These are phyloP conservation scores for Eilema depressum DNA, from an alignment of 2,888 invertebrate genomes.

Conservation along the genomic window DNA sequence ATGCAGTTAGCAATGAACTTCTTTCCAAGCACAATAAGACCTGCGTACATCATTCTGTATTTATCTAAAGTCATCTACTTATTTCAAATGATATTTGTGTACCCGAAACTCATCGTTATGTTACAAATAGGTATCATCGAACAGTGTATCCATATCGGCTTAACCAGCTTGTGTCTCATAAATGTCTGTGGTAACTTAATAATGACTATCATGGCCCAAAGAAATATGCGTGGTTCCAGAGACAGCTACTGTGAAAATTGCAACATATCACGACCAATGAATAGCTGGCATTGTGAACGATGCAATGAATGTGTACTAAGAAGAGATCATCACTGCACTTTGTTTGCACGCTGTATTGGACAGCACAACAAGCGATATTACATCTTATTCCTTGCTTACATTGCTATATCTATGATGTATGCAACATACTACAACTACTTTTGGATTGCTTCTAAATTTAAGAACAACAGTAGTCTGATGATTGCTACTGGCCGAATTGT, in stretches of 20 bases:
- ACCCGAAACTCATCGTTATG: conserved; percentile 56
- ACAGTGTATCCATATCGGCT: conserved; percentile 57
- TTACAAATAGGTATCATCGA: conserved; percentile 54
- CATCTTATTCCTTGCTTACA: conserved; percentile 90
- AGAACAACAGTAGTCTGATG: conserved; percentile 50
- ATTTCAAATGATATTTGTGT: conserved; percentile 65
- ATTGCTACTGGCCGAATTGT: conserved; percentile 56
- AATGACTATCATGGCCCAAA: conserved; percentile 61
- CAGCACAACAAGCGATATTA: conserved; percentile 94
- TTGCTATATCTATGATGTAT: conserved; percentile 89
- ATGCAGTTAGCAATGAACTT: neutral
- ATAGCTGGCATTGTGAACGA: conserved; percentile 94
- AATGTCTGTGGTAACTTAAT: conserved; percentile 74
- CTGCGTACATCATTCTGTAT: conserved; percentile 53
- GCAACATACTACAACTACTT: conserved; percentile 89
- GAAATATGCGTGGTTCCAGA: conserved; percentile 50
- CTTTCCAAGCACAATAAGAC: neutral
- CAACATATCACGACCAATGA: conserved; percentile 89
- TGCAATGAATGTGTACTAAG: conserved; percentile 94
- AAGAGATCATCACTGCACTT: conserved; percentile 94
- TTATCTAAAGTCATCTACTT: conserved; percentile 59
- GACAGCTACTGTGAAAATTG: conserved; percentile 90
- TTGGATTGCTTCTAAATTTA: conserved; percentile 84
- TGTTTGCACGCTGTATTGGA: conserved; percentile 94
- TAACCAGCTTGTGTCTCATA: conserved; percentile 63